Evolutionary conservation across 2,797 vertebrate species (phyloP).

Genomic region (Coccyzus lansbergi): DNA sequence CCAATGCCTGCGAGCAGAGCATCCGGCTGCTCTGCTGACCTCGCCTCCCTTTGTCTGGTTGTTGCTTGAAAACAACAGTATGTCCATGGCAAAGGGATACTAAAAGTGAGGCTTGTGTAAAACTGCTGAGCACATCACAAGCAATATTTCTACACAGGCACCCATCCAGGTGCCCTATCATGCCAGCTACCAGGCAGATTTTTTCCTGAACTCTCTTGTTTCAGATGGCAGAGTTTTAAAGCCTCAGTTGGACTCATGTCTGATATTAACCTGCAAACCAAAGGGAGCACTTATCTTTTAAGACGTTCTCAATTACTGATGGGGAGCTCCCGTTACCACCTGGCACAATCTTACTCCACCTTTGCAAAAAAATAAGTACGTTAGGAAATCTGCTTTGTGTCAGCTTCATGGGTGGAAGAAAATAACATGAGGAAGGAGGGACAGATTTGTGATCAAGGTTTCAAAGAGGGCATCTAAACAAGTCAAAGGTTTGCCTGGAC

Average conservation of each 20-base stretch:
- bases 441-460: not conserved
- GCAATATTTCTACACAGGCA: not conserved
- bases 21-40: not conserved
- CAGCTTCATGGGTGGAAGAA: not conserved
- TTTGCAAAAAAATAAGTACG: not conserved
- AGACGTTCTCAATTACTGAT: not conserved
- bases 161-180: not conserved
- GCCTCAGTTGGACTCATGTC: not conserved
- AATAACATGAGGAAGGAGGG: not conserved
- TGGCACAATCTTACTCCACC: not conserved
- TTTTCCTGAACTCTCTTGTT: constrained; percentile 3
- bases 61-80: not conserved
- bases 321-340: not conserved
- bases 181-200: constrained; percentile 8
- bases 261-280: not conserved
- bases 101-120: constrained; percentile 2
- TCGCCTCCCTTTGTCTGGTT: not conserved
- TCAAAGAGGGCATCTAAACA: not conserved
- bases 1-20: not conserved
- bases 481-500: not conserved
- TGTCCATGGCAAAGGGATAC: not conserved
- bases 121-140: not conserved
- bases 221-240: constrained; percentile 12
- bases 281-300: not conserved
- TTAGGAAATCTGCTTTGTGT: not conserved